A percentile compares a stretch with the other conserved stretches of the same genome.
phyloP scores from a whole-genome alignment of 2,888 invertebrate genomes.

The Protula sp. region DNA sequence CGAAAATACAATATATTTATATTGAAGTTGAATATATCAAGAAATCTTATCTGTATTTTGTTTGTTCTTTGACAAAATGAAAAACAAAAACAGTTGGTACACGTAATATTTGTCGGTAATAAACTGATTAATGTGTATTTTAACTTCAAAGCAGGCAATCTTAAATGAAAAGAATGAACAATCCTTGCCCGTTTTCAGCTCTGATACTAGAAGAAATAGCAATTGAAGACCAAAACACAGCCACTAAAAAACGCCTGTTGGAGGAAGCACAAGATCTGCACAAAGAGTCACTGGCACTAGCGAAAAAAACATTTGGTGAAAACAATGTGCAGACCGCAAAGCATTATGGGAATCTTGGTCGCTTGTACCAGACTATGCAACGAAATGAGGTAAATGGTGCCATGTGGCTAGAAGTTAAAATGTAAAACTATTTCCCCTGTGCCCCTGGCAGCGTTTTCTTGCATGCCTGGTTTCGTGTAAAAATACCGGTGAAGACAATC shows the following conservation, averaged over 20 bases:
- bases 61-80: too few relatives aligned
- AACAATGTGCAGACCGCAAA: constrained; percentile 92
- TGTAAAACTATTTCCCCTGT: too few relatives aligned
- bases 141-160: too few relatives aligned
- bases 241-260: constrained; percentile 61
- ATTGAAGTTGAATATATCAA: too few relatives aligned
- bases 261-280: constrained; percentile 78
- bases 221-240: constrained; percentile 64
- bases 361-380: constrained; percentile 90
- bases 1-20: too few relatives aligned
- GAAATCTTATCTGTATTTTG: too few relatives aligned
- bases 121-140: too few relatives aligned
- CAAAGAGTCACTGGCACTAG: constrained; percentile 72
- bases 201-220: constrained; percentile 90
- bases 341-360: constrained; percentile 89
- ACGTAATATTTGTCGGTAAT: too few relatives aligned
- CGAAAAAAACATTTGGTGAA: constrained; percentile 81
- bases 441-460: not conserved
- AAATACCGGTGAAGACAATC: not conserved
- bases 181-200: constrained; percentile 57
- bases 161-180: too few relatives aligned
- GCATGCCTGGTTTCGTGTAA: not conserved
- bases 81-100: too few relatives aligned
- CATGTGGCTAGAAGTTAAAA: too few relatives aligned
- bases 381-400: constrained; percentile 69